Evolutionary conservation across 2,113 vertebrate species (phyloP).

Genomic region (Morone chrysops): DNA sequence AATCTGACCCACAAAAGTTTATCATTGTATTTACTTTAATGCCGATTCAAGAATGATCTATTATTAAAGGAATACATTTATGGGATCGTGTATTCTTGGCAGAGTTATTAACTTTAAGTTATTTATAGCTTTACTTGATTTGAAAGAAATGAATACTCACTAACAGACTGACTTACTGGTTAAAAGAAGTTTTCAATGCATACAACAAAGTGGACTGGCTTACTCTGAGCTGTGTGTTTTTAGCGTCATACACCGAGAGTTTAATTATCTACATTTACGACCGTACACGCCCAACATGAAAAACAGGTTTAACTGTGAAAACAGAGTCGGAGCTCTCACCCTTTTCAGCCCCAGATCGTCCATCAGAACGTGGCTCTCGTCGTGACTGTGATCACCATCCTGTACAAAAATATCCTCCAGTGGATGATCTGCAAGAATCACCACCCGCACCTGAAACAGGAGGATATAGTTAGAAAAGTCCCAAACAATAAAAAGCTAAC

Average conservation of each 20-base stretch:
- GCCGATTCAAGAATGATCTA: background rate
- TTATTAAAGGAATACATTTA: too few species aligned
- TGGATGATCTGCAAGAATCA: conserved; percentile 88
- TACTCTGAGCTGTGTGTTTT: conserved; percentile 4
- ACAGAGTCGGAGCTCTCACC: conserved; percentile 78
- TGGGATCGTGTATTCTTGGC: too few species aligned
- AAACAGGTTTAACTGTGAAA: conserved; percentile 22
- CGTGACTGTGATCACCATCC: conserved; percentile 81
- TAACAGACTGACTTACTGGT: too few species aligned
- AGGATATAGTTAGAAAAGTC: background rate
- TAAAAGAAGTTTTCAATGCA: background rate
- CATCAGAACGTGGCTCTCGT: conserved; percentile 90
- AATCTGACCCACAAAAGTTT: background rate
- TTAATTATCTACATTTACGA: background rate
- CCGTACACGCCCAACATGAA: background rate
- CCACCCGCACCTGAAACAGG: conserved; percentile 89
- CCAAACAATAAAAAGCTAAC: rapidly evolving
- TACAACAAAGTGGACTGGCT: background rate
- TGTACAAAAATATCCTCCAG: conserved; percentile 90
- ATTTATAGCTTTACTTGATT: background rate
- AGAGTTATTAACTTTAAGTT: too few species aligned
- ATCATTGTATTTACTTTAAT: background rate
- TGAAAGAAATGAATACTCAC: background rate
- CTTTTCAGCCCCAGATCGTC: conserved; percentile 94
- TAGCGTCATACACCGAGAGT: background rate